A percentile compares a stretch with the other conserved stretches of the same genome.
phyloP scores from a whole-genome alignment of 2,888 invertebrate genomes.

The Coenonympha glycerion region DNA sequence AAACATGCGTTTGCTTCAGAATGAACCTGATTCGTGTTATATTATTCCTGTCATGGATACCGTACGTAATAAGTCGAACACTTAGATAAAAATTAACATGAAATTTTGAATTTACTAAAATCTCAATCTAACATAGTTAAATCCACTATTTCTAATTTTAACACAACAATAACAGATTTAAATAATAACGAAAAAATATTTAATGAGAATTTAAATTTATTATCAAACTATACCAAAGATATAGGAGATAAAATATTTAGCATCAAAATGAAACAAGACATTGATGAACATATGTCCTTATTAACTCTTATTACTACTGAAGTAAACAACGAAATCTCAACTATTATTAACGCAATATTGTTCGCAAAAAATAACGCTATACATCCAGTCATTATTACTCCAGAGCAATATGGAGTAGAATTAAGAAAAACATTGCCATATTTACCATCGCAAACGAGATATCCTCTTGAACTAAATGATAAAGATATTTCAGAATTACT shows the following conservation, averaged over 20 bases:
- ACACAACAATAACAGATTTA: slow-evolving; percentile 24
- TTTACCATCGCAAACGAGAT: slow-evolving; percentile 22
- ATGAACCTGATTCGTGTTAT: slow-evolving; percentile 18
- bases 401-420: slow-evolving; percentile 21
- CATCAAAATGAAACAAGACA: slow-evolving; percentile 27
- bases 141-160: slow-evolving; percentile 26
- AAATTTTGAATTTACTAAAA: too few relatives aligned
- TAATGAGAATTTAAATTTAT: slow-evolving; percentile 24
- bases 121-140: slow-evolving; percentile 21
- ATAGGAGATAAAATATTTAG: slow-evolving; percentile 19
- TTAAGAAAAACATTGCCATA: slow-evolving; percentile 23
- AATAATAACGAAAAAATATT: slow-evolving; percentile 21
- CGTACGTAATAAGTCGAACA: slow-evolving; percentile 11
- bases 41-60: slow-evolving; percentile 3
- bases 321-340: slow-evolving; percentile 27
- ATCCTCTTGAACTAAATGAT: slow-evolving; percentile 18
- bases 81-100: too few relatives aligned
- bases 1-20: slow-evolving; percentile 29
- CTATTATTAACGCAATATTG: slow-evolving; percentile 25
- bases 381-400: slow-evolving; percentile 25
- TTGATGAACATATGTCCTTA: slow-evolving; percentile 26
- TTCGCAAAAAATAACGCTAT: slow-evolving; percentile 26
- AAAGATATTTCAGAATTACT: slow-evolving; percentile 19
- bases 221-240: slow-evolving; percentile 23
- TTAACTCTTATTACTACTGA: slow-evolving; percentile 25